Evolutionary conservation across 1,140 invertebrate genomes (phyloP).

Genomic region (Solenopsis invicta): DNA sequence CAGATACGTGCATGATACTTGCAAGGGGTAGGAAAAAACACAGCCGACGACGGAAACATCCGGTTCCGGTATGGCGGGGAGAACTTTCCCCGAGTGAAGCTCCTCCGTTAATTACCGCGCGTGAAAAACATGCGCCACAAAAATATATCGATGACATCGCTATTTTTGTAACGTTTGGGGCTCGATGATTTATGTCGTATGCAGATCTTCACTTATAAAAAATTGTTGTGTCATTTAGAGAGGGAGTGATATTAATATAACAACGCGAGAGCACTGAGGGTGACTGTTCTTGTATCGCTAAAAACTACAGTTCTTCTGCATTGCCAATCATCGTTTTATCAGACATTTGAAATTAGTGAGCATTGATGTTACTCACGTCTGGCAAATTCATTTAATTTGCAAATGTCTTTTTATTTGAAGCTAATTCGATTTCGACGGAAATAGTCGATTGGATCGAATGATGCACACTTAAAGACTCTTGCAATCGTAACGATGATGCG

Average conservation of each 20-base stretch:
- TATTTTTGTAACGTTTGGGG: constrained; percentile 22
- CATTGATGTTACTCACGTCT: not conserved
- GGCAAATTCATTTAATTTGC: not conserved
- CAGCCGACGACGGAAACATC: constrained; percentile 84
- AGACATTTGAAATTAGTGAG: not conserved
- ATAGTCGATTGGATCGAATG: constrained; percentile 13
- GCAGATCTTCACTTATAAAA: constrained; percentile 19
- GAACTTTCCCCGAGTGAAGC: constrained; percentile 51
- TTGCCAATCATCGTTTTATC: not conserved
- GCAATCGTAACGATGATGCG: not conserved
- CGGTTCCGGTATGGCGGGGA: constrained; percentile 74
- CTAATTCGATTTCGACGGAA: constrained; percentile 6
- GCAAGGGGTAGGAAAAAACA: constrained; percentile 67
- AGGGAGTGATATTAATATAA: constrained; percentile 5
- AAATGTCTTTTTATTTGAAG: not conserved
- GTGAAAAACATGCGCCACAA: constrained; percentile 18
- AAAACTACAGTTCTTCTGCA: not conserved
- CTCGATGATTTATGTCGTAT: constrained; percentile 50
- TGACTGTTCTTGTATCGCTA: not conserved
- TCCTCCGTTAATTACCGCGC: constrained; percentile 80
- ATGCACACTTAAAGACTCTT: not conserved
- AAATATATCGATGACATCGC: constrained; percentile 63
- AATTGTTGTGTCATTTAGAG: constrained; percentile 35
- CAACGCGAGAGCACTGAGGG: not conserved
- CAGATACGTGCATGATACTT: constrained; percentile 79